Conservation (phyloP, 2,113 vertebrate genomes). For the Hemiprocne comata region DNA sequence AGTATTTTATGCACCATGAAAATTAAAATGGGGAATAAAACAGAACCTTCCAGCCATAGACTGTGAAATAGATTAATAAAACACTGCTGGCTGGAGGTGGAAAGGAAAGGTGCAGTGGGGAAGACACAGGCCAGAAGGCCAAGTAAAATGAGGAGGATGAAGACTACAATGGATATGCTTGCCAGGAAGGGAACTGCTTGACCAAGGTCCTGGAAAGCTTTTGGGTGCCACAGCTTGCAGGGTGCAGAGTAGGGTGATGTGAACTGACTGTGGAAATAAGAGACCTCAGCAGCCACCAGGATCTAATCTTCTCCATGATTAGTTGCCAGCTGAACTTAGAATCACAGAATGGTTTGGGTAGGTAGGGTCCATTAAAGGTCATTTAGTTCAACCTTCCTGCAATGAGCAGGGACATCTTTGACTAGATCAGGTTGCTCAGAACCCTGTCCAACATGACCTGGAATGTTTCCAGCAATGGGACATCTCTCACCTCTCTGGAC, state of each 20-base stretch:
- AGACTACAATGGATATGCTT: not conserved
- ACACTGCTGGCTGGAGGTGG: not conserved
- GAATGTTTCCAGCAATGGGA: too few species aligned
- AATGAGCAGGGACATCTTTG: too few species aligned
- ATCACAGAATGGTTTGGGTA: too few species aligned
- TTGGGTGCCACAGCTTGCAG: not conserved
- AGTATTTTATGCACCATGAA: conserved; percentile 68
- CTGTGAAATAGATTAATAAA: conserved; percentile 55
- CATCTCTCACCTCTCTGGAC: too few species aligned
- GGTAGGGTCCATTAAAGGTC: too few species aligned
- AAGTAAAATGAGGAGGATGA: not conserved
- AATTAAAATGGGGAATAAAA: conserved; percentile 68
- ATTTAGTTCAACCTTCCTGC: too few species aligned
- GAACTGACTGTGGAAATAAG: not conserved
- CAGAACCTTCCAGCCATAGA: conserved; percentile 32
- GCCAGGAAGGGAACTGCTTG: not conserved
- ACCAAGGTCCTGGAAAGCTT: not conserved
- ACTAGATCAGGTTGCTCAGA: too few species aligned
- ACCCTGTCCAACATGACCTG: too few species aligned
- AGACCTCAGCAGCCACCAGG: not conserved
- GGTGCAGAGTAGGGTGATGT: not conserved
- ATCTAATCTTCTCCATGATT: not conserved
- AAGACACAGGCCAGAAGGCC: not conserved
- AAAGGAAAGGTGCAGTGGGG: not conserved
- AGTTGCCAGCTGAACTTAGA: not conserved